phyloP scores from a whole-genome alignment of 2,888 invertebrate species.

The Parochlus steinenii region DNA sequence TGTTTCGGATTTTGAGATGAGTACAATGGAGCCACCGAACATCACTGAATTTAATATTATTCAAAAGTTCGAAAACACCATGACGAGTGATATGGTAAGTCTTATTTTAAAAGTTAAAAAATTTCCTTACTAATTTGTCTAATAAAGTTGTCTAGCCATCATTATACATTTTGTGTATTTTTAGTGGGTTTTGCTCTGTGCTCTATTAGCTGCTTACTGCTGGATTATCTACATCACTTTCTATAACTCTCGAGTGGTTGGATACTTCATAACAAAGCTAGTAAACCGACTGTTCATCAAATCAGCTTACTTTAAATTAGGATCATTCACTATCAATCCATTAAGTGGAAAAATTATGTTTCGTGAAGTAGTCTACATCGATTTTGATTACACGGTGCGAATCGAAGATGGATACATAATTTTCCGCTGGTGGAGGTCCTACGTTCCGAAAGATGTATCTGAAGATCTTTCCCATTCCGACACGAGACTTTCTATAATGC shows the following conservation, averaged over 20 bases:
- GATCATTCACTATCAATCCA: constrained; percentile 89
- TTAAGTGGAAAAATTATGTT: constrained; percentile 98
- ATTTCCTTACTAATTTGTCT: background rate
- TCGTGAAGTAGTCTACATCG: constrained; percentile 84
- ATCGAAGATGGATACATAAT: constrained; percentile 95
- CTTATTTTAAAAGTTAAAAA: background rate
- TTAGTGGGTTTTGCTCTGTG: constrained; percentile 55
- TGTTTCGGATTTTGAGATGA: no score
- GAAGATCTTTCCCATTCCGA: constrained; percentile 95
- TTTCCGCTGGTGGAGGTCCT: constrained; percentile 96
- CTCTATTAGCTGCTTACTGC: constrained; percentile 62
- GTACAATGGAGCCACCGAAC: no score
- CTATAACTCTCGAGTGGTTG: constrained; percentile 85
- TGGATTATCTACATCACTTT: constrained; percentile 92
- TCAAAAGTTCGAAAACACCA: no score
- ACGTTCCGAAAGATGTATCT: constrained; percentile 85
- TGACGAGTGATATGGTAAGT: constrained; percentile 10
- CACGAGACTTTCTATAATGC: constrained; percentile 72
- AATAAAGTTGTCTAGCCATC: background rate
- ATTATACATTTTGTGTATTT: constrained; percentile 10
- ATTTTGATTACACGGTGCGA: constrained; percentile 80
- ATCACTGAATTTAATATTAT: no score
- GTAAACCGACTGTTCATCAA: constrained; percentile 73
- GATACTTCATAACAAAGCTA: constrained; percentile 75
- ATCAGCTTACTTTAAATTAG: constrained; percentile 75